These are phyloP conservation scores for Aelia acuminata DNA, from an alignment of 2,888 invertebrate genomes.

Conservation along the genomic window DNA sequence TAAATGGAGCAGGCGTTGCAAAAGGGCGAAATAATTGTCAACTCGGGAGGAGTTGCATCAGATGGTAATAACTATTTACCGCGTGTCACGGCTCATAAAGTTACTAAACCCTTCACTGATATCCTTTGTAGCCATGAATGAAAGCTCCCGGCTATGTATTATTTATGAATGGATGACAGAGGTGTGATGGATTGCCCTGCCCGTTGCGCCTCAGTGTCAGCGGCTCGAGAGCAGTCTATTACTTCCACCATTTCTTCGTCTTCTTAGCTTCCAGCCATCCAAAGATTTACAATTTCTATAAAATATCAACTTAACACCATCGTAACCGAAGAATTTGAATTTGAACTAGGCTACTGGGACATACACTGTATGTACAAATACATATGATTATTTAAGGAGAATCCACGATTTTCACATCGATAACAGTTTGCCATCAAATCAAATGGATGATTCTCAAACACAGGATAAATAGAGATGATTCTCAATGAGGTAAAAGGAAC, in stretches of 20 bases:
- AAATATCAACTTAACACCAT: no score
- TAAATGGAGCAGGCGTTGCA: slow-evolving; percentile 9
- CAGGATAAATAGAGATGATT: no score
- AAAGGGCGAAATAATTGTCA: slow-evolving; percentile 3
- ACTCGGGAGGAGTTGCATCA: neutral
- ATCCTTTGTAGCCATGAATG: slow-evolving; percentile 10
- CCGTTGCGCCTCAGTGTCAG: neutral
- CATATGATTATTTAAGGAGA: no score
- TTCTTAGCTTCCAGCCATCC: neutral
- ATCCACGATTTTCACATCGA: no score
- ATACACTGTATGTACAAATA: no score
- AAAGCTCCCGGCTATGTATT: neutral
- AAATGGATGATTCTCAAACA: no score
- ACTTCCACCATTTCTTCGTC: neutral
- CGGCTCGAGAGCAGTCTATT: neutral
- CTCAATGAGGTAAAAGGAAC: no score
- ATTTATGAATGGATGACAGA: slow-evolving; percentile 15
- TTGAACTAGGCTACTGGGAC: no score
- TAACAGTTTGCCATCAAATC: no score
- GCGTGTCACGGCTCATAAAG: neutral
- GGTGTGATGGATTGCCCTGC: neutral
- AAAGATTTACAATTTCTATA: no score
- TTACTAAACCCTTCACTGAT: neutral
- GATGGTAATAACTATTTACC: neutral
- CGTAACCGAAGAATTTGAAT: no score